Base-by-base conservation (phyloP, 2,113 vertebrate species). In the Callithrix jacchus region DNA sequence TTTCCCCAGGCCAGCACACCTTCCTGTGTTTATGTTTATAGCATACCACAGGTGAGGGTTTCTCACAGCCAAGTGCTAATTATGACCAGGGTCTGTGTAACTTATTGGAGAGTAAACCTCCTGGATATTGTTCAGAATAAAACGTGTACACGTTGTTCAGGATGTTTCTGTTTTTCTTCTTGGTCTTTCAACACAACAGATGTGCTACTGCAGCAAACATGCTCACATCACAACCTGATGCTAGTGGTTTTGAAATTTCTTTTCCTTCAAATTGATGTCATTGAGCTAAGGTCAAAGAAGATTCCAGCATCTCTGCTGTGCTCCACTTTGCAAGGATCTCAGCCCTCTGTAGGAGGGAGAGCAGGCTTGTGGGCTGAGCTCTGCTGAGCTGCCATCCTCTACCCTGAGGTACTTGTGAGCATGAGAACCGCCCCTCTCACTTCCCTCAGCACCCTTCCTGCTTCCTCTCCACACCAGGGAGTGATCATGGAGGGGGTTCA, bases 201-300 rank as follows among this genome's bases (percentile, higher is more conserved):
- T 95, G 92, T 91, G 94, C 94, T 96, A 64, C 91, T 93, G 83
- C 40, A 91, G 71, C 89, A 95, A 96, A 97, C 94, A 96, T 0
- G 1, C 23, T 84, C 40, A 0, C 32, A 8, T 54, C 58, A 89
- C 93, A 93, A 54, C 61, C 71, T 0, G 45, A 74, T 8, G 82
- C 81, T 56, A 32, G 3, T 77, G 89, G 88, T 92, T 83, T 52
- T 12, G 32, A 66, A 49, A 74, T 23, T 9, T 71, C 40, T 58
- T 77, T 70, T 54, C 27, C 37, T 66, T 76, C 40, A 3, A 21
- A 20, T 37, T 40, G 47, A 1, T 37, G 89, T 79, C 25, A 45
- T 5, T 21, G 61, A 79, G 74, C 87, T 80, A 96, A 98, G 90
- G 97, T 93, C 94, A 94, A 3, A 64, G 84, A 81, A 11, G 47